Percentiles rank a stretch among this genome's conserved stretches.
phyloP scores from a whole-genome alignment of 2,797 vertebrate genomes.

The Myotis daubentonii region DNA sequence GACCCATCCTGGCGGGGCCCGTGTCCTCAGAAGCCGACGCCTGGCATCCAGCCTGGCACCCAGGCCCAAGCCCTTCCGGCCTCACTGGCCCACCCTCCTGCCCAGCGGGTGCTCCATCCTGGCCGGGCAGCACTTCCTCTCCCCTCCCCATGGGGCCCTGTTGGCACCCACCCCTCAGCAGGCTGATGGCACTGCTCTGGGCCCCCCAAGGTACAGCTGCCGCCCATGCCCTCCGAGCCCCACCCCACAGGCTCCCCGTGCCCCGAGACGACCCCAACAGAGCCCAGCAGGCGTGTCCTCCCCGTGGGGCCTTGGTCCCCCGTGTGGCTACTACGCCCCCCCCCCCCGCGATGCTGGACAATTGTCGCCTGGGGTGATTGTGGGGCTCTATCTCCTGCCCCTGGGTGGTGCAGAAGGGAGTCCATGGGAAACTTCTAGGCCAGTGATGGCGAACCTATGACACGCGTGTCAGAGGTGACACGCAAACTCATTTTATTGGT shows the following conservation, averaged over 20 bases:
- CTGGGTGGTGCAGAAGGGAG: rapidly evolving
- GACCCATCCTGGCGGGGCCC: too few species aligned
- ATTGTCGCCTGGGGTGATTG: rapidly evolving
- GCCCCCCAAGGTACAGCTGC: too few species aligned
- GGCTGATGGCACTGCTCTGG: not conserved
- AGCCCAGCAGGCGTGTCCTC: too few species aligned
- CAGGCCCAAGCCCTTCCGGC: not conserved
- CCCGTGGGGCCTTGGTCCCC: not conserved
- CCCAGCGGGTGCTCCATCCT: rapidly evolving
- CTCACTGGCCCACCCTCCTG: not conserved
- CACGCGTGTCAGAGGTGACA: too few species aligned
- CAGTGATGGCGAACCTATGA: too few species aligned
- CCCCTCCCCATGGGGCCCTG: rapidly evolving
- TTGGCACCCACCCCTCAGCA: not conserved
- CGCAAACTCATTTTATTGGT: too few species aligned
- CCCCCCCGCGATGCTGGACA: rapidly evolving
- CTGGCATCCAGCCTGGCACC: not conserved
- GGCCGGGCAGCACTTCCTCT: too few species aligned
- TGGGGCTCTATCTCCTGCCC: not conserved
- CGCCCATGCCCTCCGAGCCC: not conserved
- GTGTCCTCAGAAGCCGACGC: not conserved
- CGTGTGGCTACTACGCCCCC: not conserved
- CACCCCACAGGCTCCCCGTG: rapidly evolving
- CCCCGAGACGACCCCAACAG: rapidly evolving
- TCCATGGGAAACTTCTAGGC: not conserved